phyloP scores from a whole-genome alignment of 2,797 vertebrate genomes.

The Gouania willdenowi region DNA sequence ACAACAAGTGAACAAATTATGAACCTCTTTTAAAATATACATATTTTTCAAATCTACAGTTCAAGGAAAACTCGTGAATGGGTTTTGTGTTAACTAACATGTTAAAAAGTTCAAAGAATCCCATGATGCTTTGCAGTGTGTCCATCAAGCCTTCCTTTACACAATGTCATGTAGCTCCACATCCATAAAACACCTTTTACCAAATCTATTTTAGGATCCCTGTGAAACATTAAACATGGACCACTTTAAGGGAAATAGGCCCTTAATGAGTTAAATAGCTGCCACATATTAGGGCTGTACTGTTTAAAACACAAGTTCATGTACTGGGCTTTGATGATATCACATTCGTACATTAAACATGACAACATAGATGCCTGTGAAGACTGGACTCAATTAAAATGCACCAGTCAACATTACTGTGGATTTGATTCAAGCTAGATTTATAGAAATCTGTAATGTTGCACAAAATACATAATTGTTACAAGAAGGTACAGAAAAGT shows the following conservation, averaged over 20 bases:
- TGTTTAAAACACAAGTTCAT: conserved; percentile 20
- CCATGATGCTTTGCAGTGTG: neutral
- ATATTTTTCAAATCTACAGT: too few relatives aligned
- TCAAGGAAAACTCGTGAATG: too few relatives aligned
- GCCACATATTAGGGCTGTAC: too few relatives aligned
- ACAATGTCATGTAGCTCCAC: neutral
- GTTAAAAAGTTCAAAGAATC: neutral
- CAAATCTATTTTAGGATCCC: conserved; percentile 19
- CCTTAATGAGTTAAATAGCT: neutral
- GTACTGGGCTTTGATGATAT: conserved; percentile 25
- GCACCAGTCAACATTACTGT: conserved; percentile 9
- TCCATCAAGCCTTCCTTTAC: neutral
- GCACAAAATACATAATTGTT: too few relatives aligned
- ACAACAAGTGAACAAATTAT: too few relatives aligned
- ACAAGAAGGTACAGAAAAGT: too few relatives aligned
- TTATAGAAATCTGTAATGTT: conserved; percentile 9
- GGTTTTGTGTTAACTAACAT: neutral
- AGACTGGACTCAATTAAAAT: conserved; percentile 34
- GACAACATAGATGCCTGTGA: conserved; percentile 28
- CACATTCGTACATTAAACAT: conserved; percentile 25
- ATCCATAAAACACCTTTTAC: conserved; percentile 29
- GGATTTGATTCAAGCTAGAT: conserved; percentile 31
- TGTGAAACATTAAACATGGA: neutral
- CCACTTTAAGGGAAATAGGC: conserved; percentile 3
- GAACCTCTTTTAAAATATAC: too few relatives aligned